Conservation (phyloP, 1,140 invertebrate genomes). For the Lamellibrachia luymesi region DNA sequence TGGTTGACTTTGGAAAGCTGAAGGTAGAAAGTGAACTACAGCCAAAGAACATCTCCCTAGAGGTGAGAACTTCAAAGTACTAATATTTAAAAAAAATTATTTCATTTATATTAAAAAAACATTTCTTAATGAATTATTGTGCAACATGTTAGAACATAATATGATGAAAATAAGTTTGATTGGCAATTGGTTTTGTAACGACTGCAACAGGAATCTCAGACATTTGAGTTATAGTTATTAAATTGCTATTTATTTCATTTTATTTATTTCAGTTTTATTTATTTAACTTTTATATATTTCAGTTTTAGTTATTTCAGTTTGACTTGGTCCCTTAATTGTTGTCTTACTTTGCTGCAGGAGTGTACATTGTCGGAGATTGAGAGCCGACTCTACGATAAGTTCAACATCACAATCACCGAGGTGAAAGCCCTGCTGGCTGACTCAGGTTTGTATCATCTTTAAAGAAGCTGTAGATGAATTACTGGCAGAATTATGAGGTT, state of each 20-base stretch:
- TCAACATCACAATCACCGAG: slow-evolving; percentile 70
- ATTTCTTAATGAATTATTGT: too few relatives aligned
- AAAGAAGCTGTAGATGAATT: background rate
- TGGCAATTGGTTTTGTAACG: too few relatives aligned
- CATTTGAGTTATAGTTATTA: too few relatives aligned
- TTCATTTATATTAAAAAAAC: too few relatives aligned
- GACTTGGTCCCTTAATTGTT: background rate
- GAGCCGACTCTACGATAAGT: slow-evolving; percentile 76
- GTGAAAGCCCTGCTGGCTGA: slow-evolving; percentile 65
- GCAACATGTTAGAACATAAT: too few relatives aligned
- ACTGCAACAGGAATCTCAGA: too few relatives aligned
- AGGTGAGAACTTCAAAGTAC: slow-evolving; percentile 46
- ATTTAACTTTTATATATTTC: background rate
- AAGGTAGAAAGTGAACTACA: slow-evolving; percentile 74
- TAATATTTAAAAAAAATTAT: too few relatives aligned
- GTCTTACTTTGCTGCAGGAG: slow-evolving; percentile 54
- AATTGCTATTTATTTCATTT: background rate
- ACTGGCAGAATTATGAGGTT: background rate
- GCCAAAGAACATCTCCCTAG: slow-evolving; percentile 64
- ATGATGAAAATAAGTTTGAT: too few relatives aligned
- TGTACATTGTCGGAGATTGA: slow-evolving; percentile 80
- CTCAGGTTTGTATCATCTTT: slow-evolving; percentile 48
- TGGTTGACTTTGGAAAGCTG: slow-evolving; percentile 73
- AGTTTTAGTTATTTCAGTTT: background rate
- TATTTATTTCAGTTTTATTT: background rate